These are phyloP conservation scores for Torymus aiolomorphi DNA, from an alignment of 2,888 invertebrate species.

Conservation along the genomic window DNA sequence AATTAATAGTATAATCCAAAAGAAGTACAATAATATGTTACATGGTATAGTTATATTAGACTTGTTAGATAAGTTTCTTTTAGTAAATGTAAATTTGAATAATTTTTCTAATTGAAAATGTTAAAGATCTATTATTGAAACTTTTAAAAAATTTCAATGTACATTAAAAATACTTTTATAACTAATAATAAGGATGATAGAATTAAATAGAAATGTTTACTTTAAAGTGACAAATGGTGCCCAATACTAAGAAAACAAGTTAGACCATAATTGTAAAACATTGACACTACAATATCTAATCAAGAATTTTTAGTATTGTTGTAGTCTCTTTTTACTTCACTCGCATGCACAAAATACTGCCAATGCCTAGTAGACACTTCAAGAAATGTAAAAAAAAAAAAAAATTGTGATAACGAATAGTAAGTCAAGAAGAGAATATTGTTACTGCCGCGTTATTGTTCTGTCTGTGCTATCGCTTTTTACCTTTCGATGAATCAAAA, in stretches of 20 bases:
- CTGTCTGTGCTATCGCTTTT: constrained; percentile 34
- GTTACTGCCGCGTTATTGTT: constrained; percentile 47
- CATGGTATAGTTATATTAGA: not conserved
- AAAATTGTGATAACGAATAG: constrained; percentile 53
- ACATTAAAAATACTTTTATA: not conserved
- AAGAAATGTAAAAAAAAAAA: constrained; percentile 41
- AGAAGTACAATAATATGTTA: constrained; percentile 20
- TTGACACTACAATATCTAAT: constrained; percentile 43
- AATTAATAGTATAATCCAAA: constrained; percentile 31
- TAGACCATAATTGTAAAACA: constrained; percentile 35
- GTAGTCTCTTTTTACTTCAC: constrained; percentile 50
- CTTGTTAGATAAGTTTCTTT: constrained; percentile 8
- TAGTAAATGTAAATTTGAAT: not conserved
- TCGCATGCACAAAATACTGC: constrained; percentile 55
- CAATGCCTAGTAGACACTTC: constrained; percentile 48
- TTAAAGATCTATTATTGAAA: constrained; percentile 7
- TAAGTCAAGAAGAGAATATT: constrained; percentile 36
- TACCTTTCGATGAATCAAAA: constrained; percentile 45
- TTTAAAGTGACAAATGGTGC: constrained; percentile 43
- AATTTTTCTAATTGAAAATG: no score
- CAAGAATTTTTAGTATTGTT: constrained; percentile 31
- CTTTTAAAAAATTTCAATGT: constrained; percentile 17
- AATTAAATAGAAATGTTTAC: not conserved
- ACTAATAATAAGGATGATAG: not conserved
- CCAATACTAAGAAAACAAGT: constrained; percentile 21